Conservation (phyloP, 1,140 invertebrate species). For the Orius insidiosus region DNA sequence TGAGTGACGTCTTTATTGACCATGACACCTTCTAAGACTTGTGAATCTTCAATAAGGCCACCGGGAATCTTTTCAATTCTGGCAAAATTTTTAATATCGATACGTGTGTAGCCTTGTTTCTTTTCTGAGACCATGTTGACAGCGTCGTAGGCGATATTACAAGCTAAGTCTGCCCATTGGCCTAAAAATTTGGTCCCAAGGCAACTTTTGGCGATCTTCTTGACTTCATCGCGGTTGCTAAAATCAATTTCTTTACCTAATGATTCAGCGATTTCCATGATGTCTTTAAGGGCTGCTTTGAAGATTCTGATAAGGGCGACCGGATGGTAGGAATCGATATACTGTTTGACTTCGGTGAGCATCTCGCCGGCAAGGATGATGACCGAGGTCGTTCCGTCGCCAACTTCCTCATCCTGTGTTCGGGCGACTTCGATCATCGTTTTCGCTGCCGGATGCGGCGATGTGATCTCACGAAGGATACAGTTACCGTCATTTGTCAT, state of each 20-base stretch:
- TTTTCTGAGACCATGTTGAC: constrained; percentile 79
- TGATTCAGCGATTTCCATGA: constrained; percentile 49
- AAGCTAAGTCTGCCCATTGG: constrained; percentile 78
- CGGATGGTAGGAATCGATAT: constrained; percentile 88
- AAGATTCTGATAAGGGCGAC: constrained; percentile 93
- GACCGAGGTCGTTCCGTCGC: constrained; percentile 98
- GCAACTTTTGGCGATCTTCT: constrained; percentile 81
- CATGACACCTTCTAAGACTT: constrained; percentile 92
- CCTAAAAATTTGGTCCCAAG: constrained; percentile 95
- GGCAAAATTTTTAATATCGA: constrained; percentile 96
- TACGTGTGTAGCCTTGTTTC: constrained; percentile 80
- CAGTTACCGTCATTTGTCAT: constrained; percentile 99
- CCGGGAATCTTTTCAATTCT: constrained; percentile 97
- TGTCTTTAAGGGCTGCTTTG: constrained; percentile 86
- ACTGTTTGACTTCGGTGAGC: constrained; percentile 76
- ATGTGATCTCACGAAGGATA: constrained; percentile 97
- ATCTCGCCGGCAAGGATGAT: constrained; percentile 96
- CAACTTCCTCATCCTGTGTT: constrained; percentile 97
- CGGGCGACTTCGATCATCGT: constrained; percentile 98
- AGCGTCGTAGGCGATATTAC: constrained; percentile 87
- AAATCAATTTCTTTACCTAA: constrained; percentile 8
- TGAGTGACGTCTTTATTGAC: constrained; percentile 98
- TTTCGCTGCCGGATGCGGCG: constrained; percentile 97
- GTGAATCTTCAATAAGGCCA: constrained; percentile 84
- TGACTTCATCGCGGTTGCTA: constrained; percentile 58